Conservation (phyloP, 2,113 vertebrate genomes). For the Micronycteris hirsuta region DNA sequence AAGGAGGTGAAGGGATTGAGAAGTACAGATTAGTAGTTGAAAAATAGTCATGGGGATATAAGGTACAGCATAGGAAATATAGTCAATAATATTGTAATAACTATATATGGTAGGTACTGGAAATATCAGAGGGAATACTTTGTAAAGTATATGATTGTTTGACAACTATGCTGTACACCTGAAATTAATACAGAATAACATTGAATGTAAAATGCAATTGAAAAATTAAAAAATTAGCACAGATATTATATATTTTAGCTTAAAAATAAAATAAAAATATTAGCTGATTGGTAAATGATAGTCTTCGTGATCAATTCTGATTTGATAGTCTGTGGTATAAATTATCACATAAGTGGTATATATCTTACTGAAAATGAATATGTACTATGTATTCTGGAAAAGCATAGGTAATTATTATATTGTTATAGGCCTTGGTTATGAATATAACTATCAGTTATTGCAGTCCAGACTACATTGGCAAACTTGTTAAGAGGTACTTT, state of each 20-base stretch:
- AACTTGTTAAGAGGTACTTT: background rate
- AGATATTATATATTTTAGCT: background rate
- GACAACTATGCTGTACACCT: background rate
- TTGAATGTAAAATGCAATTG: background rate
- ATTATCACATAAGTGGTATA: constrained; percentile 8
- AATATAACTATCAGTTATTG: constrained; percentile 28
- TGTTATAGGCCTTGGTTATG: background rate
- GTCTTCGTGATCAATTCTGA: background rate
- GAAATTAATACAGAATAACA: background rate
- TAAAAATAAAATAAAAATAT: background rate
- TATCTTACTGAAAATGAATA: constrained; percentile 34
- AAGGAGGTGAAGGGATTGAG: background rate
- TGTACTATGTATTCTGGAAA: background rate
- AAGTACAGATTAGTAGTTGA: background rate
- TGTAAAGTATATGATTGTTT: background rate
- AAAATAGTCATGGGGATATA: background rate
- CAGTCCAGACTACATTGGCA: background rate
- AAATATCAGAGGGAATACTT: background rate
- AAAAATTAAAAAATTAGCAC: background rate
- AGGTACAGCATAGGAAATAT: background rate
- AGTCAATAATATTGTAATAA: background rate
- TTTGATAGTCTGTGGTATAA: background rate
- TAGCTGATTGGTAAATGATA: background rate
- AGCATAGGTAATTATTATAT: background rate
- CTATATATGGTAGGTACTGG: background rate